A percentile compares a stretch with the other conserved stretches of the same genome.
These are phyloP conservation scores for Spodoptera exigua DNA, from an alignment of 2,888 invertebrate genomes.

Conservation along the genomic window DNA sequence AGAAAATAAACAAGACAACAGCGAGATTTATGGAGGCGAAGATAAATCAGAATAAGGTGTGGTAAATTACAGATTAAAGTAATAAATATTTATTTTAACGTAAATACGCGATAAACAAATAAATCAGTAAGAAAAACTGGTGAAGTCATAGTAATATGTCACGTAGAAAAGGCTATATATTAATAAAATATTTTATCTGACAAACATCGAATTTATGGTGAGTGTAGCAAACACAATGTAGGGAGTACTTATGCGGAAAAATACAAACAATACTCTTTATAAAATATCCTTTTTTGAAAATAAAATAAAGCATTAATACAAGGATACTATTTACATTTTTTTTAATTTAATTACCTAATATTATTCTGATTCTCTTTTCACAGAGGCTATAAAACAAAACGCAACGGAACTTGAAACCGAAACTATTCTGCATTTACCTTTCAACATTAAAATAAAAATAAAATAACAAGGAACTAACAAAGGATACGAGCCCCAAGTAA, in stretches of 20 bases:
- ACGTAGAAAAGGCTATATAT: slow-evolving; percentile 42
- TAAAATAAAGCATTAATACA: too few relatives aligned
- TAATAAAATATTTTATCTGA: slow-evolving; percentile 37
- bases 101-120: slow-evolving; percentile 54
- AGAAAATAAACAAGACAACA: slow-evolving; percentile 44
- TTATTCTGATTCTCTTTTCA: too few relatives aligned
- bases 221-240: slow-evolving; percentile 14
- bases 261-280: not conserved
- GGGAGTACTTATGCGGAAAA: slow-evolving; percentile 7
- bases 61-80: slow-evolving; percentile 55
- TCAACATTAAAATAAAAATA: too few relatives aligned
- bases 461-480: not conserved
- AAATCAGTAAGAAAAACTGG: slow-evolving; percentile 54
- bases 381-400: too few relatives aligned
- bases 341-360: too few relatives aligned
- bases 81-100: slow-evolving; percentile 59
- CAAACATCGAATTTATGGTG: slow-evolving; percentile 31
- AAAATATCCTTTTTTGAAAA: not conserved
- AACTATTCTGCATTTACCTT: too few relatives aligned
- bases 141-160: slow-evolving; percentile 39
- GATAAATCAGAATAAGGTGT: slow-evolving; percentile 54
- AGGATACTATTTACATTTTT: too few relatives aligned
- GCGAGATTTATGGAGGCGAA: slow-evolving; percentile 36
- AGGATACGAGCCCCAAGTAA: slow-evolving; percentile 7
- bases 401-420: too few relatives aligned